Conservation (phyloP, 2,113 vertebrate species). For the Galeopterus variegatus region DNA sequence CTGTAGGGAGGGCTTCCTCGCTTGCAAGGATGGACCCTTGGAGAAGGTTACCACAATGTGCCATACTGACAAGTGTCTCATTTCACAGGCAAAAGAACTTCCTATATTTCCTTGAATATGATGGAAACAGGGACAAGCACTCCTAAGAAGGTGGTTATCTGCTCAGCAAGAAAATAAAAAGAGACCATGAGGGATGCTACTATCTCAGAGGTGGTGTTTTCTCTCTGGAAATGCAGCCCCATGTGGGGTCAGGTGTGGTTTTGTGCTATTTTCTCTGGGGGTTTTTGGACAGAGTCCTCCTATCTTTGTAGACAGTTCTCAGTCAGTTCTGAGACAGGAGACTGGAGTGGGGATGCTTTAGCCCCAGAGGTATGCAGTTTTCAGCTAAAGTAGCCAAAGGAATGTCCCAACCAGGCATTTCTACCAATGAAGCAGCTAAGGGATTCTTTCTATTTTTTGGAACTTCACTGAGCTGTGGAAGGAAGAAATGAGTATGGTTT, state of each 20-base stretch:
- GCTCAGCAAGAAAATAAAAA: neutral
- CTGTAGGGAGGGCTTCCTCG: neutral
- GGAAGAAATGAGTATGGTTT: constrained; percentile 78
- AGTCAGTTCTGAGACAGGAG: constrained; percentile 54
- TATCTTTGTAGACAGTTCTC: constrained; percentile 48
- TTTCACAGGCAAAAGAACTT: neutral
- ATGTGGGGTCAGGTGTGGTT: constrained; percentile 35
- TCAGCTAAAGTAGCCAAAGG: constrained; percentile 75
- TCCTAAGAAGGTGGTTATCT: neutral
- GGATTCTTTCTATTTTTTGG: constrained; percentile 70
- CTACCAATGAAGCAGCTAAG: constrained; percentile 72
- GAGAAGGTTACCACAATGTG: neutral
- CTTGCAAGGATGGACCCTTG: neutral
- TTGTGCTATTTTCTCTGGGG: constrained; percentile 12
- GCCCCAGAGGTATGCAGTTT: constrained; percentile 71
- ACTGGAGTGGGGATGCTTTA: neutral
- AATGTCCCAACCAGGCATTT: constrained; percentile 78
- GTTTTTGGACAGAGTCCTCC: constrained; percentile 11
- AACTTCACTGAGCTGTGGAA: constrained; percentile 75
- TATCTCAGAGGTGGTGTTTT: neutral
- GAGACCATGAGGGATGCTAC: neutral
- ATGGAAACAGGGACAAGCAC: neutral
- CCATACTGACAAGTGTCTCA: neutral
- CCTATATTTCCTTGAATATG: neutral
- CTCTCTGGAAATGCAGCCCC: neutral